A percentile compares a stretch with the other conserved stretches of the same genome.
phyloP scores from a whole-genome alignment of 2,113 vertebrate species.

The Macrotis lagotis region DNA sequence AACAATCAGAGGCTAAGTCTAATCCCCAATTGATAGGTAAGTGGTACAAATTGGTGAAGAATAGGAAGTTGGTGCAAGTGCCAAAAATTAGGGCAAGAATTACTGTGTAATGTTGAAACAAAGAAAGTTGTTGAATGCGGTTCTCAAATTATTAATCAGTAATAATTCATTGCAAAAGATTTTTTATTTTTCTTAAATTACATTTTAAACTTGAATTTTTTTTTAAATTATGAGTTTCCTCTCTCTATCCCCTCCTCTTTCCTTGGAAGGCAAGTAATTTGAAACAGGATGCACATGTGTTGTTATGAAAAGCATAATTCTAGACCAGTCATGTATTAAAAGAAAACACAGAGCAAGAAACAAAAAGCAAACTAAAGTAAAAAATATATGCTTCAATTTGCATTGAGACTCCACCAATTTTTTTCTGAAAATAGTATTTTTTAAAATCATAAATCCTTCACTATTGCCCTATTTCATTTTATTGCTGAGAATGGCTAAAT shows the following conservation, averaged over 20 bases:
- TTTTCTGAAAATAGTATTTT: no score
- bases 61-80: background rate
- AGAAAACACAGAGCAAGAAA: no score
- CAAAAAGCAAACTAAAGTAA: no score
- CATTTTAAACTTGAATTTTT: background rate
- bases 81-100: background rate
- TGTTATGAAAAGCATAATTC: background rate
- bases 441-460: no score
- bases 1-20: background rate
- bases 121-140: background rate
- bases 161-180: background rate
- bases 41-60: background rate
- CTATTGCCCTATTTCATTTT: no score
- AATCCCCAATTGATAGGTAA: background rate
- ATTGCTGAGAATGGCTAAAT: no score
- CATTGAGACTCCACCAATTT: no score
- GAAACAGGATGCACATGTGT: background rate
- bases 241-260: background rate
- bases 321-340: no score
- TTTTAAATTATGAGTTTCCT: background rate
- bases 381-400: no score
- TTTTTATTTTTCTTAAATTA: background rate
- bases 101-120: background rate
- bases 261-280: background rate
- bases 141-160: background rate